Conservation (phyloP, 2,797 vertebrate genomes). For the Phylloscopus collybita region DNA sequence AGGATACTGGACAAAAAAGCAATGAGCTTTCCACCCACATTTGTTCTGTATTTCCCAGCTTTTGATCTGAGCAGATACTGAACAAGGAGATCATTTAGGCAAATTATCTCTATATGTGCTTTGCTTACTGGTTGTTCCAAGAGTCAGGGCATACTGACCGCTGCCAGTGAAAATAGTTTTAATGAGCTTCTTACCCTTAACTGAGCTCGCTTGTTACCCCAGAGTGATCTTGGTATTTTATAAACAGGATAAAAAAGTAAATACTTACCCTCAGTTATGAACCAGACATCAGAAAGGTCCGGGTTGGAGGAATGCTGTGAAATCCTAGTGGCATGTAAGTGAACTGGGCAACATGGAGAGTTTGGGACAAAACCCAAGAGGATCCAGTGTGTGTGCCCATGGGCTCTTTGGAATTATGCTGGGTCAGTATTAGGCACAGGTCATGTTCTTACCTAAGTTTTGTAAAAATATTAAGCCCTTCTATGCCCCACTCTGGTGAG, state of each 20-base stretch:
- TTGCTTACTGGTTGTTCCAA: background rate
- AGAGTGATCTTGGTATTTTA: background rate
- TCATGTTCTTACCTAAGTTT: background rate
- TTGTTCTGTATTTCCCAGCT: background rate
- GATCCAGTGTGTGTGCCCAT: background rate
- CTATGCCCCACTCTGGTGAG: background rate
- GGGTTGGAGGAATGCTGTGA: background rate
- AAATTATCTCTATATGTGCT: background rate
- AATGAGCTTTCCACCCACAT: rapidly evolving
- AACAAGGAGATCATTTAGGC: background rate
- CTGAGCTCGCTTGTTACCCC: background rate
- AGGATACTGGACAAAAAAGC: background rate
- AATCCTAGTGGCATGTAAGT: background rate
- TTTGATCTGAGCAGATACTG: background rate
- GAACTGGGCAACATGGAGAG: background rate
- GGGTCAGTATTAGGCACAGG: background rate
- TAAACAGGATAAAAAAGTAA: background rate
- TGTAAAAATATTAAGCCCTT: background rate
- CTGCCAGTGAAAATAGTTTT: background rate
- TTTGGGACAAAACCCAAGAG: background rate
- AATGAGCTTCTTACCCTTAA: background rate
- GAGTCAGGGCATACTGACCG: background rate
- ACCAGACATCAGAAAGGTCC: background rate
- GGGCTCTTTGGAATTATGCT: background rate
- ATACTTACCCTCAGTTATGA: background rate